Evolutionary conservation across 2,888 invertebrate species (phyloP), one percentile per base, ranked within the genome.

Genomic region (Dryomyza anilis): DNA sequence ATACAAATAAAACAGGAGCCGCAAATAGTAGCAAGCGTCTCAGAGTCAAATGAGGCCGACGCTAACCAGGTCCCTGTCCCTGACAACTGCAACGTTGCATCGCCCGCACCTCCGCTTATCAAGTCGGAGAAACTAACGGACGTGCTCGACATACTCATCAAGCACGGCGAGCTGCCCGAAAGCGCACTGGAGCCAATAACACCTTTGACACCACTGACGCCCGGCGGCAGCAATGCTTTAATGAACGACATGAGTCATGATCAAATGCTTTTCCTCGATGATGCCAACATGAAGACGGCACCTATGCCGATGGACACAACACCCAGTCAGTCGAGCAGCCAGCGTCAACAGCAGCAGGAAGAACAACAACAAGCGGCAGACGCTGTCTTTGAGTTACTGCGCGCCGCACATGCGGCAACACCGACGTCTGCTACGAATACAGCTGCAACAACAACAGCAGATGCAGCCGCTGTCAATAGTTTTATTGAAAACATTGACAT

Each of bases 121-220:
- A 83, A 84, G 65, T 81, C 82, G 76, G 79, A 84, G 74, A 83
- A 83, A 66, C 75, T 83, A 27, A 80, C 79, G 48, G 96, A 97
- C 82, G 95, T 97, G 1, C 85, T 97, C 62, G 96, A 97, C 79
- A 95, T 97, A 72, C 87, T 97, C 14, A 95, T 96, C 50, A 92
- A 95, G 78, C 95, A 94, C 80, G 96, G 96, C 12, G 96, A 96
- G 78, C 83, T 96, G 64, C 94, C 96, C 1, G 90, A 95, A 8
- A 94, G 94, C 73, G 95, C 77, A 6, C 66, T 81, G 55, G 81
- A 81, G 52, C 75, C 82, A 14, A 80, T 87, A 68, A 86, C 88
- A 27, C 86, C 89, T 29, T 83, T 82, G 69, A 70, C 80, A 74
- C 67, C 80, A 76, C 66, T 76, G 3, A 78, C 75, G 57, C 80